Percentiles rank a stretch among this genome's conserved stretches.
Conservation (phyloP, 2,888 invertebrate species). For the Barypeithes pellucidus region DNA sequence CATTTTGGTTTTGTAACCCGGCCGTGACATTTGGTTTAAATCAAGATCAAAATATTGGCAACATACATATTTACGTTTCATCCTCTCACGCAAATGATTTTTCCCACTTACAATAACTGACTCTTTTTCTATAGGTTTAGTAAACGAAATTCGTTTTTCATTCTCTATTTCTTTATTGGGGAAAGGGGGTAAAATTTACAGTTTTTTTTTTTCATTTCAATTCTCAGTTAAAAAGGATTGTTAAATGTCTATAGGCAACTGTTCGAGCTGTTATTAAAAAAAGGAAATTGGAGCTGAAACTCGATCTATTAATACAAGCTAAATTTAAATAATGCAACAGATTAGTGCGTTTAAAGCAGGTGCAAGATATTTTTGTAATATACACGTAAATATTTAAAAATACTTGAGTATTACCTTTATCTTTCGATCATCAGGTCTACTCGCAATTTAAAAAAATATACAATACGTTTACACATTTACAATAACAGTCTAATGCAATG, state of each 20-base stretch:
- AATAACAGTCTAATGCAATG: background rate
- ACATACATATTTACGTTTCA: background rate
- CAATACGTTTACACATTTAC: background rate
- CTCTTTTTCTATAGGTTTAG: no score
- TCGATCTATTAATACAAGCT: background rate
- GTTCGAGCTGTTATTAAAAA: no score
- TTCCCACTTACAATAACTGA: background rate
- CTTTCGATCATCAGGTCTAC: slow-evolving; percentile 1
- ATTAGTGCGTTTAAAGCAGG: background rate
- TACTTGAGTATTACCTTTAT: slow-evolving; percentile 2
- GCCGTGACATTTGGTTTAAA: slow-evolving; percentile 14
- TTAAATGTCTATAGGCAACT: no score
- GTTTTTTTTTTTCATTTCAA: no score
- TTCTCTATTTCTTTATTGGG: no score
- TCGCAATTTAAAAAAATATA: slow-evolving; percentile 12
- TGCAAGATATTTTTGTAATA: slow-evolving; percentile 19
- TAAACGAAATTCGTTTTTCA: no score
- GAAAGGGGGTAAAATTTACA: no score
- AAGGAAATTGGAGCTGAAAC: background rate
- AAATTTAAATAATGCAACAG: background rate
- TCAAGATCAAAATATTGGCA: slow-evolving; percentile 21
- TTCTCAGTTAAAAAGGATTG: no score
- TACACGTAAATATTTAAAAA: slow-evolving; percentile 17
- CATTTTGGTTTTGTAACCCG: slow-evolving; percentile 19
- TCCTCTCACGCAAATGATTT: background rate